Percentiles rank a stretch among this genome's conserved stretches.
Evolutionary conservation across 1,140 invertebrate species (phyloP).

Genomic region (Heliconius nattereri): DNA sequence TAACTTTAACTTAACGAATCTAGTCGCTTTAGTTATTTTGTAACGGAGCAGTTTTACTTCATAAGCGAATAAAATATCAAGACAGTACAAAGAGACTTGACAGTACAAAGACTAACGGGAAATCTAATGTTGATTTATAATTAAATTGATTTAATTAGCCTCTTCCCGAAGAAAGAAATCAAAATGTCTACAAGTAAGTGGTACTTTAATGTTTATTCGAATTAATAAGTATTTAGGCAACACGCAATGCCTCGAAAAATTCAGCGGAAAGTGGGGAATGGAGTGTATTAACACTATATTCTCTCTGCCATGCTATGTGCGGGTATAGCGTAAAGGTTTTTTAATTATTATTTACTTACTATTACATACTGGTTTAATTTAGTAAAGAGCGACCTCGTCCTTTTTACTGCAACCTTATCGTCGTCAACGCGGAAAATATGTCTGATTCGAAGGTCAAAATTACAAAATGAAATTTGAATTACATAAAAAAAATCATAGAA

Average conservation of each 20-base stretch:
- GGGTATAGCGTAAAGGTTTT: no score
- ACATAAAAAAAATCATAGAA: not conserved
- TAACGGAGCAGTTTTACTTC: conserved; percentile 71
- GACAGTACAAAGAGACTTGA: conserved; percentile 67
- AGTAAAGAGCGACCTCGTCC: conserved; percentile 30
- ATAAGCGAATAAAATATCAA: conserved; percentile 51
- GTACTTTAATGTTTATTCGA: not conserved
- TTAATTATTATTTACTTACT: no score
- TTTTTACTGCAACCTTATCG: conserved; percentile 20
- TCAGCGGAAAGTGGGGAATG: no score
- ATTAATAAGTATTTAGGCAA: not conserved
- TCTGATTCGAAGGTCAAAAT: conserved; percentile 4
- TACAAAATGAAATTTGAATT: not conserved
- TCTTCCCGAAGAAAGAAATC: conserved; percentile 52
- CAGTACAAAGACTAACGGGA: conserved; percentile 65
- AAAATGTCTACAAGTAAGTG: conserved; percentile 75
- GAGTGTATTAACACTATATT: no score
- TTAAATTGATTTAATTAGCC: conserved; percentile 73
- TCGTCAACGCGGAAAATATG: conserved; percentile 28
- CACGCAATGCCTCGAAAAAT: no score
- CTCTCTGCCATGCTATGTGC: no score
- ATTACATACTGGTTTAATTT: not conserved
- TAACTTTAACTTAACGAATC: conserved; percentile 75
- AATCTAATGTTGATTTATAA: conserved; percentile 70
- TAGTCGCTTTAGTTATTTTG: conserved; percentile 76